These are phyloP conservation scores for Xiphophorus couchianus DNA, from an alignment of 2,113 vertebrate genomes.

Conservation along the genomic window DNA sequence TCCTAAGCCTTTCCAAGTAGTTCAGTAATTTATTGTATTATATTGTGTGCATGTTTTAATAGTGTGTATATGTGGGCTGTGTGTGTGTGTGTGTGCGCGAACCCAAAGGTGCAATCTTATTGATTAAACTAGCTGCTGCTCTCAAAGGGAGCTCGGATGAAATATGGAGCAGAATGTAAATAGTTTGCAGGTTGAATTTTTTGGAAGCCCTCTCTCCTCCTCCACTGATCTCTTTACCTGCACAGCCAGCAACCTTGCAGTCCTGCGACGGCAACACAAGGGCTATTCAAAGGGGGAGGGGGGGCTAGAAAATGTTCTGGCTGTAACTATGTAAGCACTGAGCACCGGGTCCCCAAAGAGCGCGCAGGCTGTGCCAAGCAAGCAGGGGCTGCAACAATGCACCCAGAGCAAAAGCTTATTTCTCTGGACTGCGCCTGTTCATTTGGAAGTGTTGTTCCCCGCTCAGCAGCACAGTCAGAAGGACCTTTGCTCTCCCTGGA, in stretches of 20 bases:
- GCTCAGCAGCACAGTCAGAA: slow-evolving; percentile 75
- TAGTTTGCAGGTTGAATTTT: slow-evolving; percentile 56
- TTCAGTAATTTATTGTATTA: neutral
- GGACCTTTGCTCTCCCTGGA: slow-evolving; percentile 68
- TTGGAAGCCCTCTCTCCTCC: slow-evolving; percentile 37
- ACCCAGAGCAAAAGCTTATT: slow-evolving; percentile 70
- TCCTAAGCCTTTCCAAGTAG: slow-evolving; percentile 24
- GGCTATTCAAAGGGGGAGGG: slow-evolving; percentile 45
- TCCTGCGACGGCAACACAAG: slow-evolving; percentile 26
- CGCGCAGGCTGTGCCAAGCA: slow-evolving; percentile 59
- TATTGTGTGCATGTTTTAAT: neutral
- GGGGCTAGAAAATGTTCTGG: slow-evolving; percentile 61
- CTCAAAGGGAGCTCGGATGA: slow-evolving; percentile 62
- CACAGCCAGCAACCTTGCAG: slow-evolving; percentile 49
- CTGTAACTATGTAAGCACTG: slow-evolving; percentile 61
- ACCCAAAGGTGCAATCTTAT: slow-evolving; percentile 63
- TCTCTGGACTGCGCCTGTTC: slow-evolving; percentile 72
- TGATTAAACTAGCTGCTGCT: slow-evolving; percentile 62
- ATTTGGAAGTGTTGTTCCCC: slow-evolving; percentile 78
- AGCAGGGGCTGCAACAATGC: slow-evolving; percentile 64
- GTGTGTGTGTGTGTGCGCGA: slow-evolving; percentile 17
- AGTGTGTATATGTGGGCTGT: slow-evolving; percentile 12
- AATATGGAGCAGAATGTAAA: slow-evolving; percentile 72
- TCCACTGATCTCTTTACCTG: slow-evolving; percentile 44
- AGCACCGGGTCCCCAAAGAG: slow-evolving; percentile 68